Evolutionary conservation across 2,888 invertebrate species (phyloP).

Genomic region (Trichacis sp.): DNA sequence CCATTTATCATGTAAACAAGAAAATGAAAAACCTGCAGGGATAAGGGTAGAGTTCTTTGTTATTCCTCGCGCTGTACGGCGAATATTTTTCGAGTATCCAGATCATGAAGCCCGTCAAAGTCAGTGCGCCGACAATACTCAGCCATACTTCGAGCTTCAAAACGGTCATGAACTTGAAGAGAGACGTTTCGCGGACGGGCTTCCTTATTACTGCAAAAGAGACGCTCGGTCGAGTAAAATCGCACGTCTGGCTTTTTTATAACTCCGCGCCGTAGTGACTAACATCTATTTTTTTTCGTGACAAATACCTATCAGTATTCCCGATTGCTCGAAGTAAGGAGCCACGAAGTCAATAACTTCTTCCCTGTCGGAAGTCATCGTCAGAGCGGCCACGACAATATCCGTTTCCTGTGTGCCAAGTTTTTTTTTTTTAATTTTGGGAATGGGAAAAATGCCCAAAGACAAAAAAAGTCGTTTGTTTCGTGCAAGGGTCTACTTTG

Average conservation of each 20-base stretch:
- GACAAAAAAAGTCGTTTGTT: too few species aligned
- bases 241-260: background rate
- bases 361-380: slow-evolving; percentile 92
- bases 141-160: slow-evolving; percentile 89
- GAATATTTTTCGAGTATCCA: slow-evolving; percentile 92
- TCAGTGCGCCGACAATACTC: slow-evolving; percentile 85
- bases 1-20: background rate
- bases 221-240: background rate
- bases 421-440: background rate
- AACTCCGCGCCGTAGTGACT: background rate
- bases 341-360: slow-evolving; percentile 92
- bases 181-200: slow-evolving; percentile 82
- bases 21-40: slow-evolving; percentile 74
- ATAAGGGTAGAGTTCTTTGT: slow-evolving; percentile 83
- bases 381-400: slow-evolving; percentile 83
- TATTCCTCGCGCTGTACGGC: slow-evolving; percentile 88
- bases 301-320: slow-evolving; percentile 83
- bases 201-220: slow-evolving; percentile 81
- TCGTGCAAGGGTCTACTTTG: too few species aligned
- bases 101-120: slow-evolving; percentile 87
- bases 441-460: too few species aligned
- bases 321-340: slow-evolving; percentile 92
- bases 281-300: slow-evolving; percentile 36
- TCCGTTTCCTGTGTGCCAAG: slow-evolving; percentile 78
- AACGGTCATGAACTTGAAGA: slow-evolving; percentile 95